These are phyloP conservation scores for Drosophila kanekoi DNA, from an alignment of 2,888 invertebrate species.

Conservation along the genomic window DNA sequence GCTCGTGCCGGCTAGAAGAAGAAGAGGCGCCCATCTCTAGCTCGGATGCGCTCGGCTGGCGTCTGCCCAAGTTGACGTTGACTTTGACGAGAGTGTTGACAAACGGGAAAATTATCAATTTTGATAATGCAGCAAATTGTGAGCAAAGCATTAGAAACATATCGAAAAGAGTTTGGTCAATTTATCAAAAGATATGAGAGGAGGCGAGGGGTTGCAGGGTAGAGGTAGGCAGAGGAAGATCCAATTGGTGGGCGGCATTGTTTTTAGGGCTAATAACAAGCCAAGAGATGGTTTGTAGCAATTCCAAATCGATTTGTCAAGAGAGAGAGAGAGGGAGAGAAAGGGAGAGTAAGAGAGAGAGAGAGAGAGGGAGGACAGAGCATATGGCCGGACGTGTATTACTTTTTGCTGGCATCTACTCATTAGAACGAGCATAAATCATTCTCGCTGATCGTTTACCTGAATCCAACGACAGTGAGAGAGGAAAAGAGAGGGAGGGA, in stretches of 20 bases:
- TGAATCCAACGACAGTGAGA: slow-evolving; percentile 42
- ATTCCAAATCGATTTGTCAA: slow-evolving; percentile 69
- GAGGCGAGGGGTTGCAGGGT: neutral
- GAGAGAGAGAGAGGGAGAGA: too few species aligned
- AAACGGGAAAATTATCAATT: slow-evolving; percentile 64
- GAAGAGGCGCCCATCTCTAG: neutral
- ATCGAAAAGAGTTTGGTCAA: slow-evolving; percentile 60
- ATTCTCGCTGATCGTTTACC: slow-evolving; percentile 61
- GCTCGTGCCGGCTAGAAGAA: too few species aligned
- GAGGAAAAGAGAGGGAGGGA: neutral
- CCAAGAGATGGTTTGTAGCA: slow-evolving; percentile 32
- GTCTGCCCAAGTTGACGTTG: slow-evolving; percentile 20
- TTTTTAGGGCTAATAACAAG: slow-evolving; percentile 50
- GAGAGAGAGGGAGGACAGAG: neutral
- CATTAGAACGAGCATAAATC: slow-evolving; percentile 51
- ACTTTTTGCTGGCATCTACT: slow-evolving; percentile 31
- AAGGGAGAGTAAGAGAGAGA: neutral
- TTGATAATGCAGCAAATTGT: slow-evolving; percentile 60
- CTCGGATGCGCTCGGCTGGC: slow-evolving; percentile 40
- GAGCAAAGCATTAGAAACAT: slow-evolving; percentile 51
- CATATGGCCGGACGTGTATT: slow-evolving; percentile 42
- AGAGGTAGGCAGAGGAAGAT: neutral
- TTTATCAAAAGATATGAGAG: slow-evolving; percentile 71
- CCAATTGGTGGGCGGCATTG: slow-evolving; percentile 59
- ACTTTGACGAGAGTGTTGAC: slow-evolving; percentile 55